These are phyloP conservation scores for Kryptolebias ocellatus DNA, from an alignment of 2,797 vertebrate species.

Conservation along the genomic window DNA sequence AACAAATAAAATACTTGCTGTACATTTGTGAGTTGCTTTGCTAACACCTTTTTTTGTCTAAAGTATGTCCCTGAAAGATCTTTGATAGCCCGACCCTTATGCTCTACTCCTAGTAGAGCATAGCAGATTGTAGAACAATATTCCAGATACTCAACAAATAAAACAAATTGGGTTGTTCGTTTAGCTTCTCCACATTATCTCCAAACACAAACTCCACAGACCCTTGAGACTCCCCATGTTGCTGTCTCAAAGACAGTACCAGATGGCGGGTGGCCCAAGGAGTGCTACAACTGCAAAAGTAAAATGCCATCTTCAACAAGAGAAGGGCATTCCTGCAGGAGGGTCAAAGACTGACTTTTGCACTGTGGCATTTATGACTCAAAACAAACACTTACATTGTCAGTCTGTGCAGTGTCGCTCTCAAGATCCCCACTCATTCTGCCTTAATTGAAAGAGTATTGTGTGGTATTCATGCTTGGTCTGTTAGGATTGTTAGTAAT, in stretches of 20 bases:
- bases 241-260: constrained; percentile 46
- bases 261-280: constrained; percentile 66
- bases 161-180: neutral
- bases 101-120: too few relatives aligned
- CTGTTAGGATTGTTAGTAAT: constrained; percentile 73
- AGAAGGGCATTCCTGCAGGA: constrained; percentile 71
- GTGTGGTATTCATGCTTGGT: constrained; percentile 54
- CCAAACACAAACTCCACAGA: constrained; percentile 26
- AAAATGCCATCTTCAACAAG: constrained; percentile 72
- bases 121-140: too few relatives aligned
- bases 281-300: constrained; percentile 70
- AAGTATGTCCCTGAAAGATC: too few relatives aligned
- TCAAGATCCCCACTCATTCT: constrained; percentile 40
- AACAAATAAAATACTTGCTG: too few relatives aligned
- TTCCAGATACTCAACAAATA: neutral
- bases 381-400: constrained; percentile 59
- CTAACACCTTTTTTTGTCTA: too few relatives aligned
- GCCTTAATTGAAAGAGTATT: constrained; percentile 77
- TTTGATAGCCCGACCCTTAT: too few relatives aligned
- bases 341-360: constrained; percentile 58
- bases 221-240: constrained; percentile 24
- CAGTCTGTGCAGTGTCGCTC: constrained; percentile 53
- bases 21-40: too few relatives aligned
- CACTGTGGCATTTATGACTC: constrained; percentile 67
- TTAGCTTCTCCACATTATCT: constrained; percentile 26